A percentile compares a stretch with the other conserved stretches of the same genome.
phyloP scores from a whole-genome alignment of 2,797 vertebrate species.

The Eospalax fontanierii region DNA sequence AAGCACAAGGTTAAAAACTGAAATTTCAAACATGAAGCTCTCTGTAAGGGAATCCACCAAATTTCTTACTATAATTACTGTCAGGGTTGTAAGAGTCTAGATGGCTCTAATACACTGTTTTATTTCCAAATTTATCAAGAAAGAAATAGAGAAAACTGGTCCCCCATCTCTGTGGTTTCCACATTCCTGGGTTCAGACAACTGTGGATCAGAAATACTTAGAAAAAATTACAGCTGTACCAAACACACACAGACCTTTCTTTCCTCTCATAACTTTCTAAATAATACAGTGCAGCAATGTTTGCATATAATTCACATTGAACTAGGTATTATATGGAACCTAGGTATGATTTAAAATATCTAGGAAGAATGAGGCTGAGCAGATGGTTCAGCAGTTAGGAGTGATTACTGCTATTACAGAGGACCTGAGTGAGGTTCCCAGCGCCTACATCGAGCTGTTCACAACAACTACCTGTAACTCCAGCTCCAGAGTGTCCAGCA shows the following conservation, averaged over 20 bases:
- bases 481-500: not conserved
- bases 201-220: not conserved
- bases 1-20: constrained; percentile 5
- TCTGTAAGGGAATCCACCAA: not conserved
- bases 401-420: not conserved
- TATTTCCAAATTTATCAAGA: constrained; percentile 4
- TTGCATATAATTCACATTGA: not conserved
- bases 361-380: not conserved
- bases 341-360: not conserved
- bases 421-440: not conserved
- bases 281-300: not conserved
- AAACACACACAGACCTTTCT: not conserved
- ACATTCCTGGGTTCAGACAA: not conserved
- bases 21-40: not conserved
- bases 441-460: not conserved
- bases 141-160: not conserved
- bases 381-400: not conserved
- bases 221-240: not conserved
- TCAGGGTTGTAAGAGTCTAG: not conserved
- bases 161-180: not conserved
- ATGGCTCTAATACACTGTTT: not conserved
- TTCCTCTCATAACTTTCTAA: not conserved
- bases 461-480: not conserved
- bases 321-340: not conserved
- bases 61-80: not conserved